phyloP scores from a whole-genome alignment of 1,140 invertebrate genomes.

The Plodia interpunctella region DNA sequence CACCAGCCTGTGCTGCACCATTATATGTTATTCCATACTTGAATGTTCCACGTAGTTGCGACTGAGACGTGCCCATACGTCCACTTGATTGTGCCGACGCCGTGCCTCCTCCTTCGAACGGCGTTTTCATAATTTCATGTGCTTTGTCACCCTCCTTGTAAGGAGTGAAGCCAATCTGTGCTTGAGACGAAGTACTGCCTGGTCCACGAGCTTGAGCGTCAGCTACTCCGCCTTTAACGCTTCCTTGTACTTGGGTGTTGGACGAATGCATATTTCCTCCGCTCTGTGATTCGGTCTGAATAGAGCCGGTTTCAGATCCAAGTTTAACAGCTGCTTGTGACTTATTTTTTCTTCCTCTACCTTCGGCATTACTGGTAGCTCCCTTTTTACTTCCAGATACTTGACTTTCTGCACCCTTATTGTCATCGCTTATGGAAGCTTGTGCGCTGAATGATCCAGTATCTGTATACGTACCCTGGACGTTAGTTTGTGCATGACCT shows the following conservation, averaged over 20 bases:
- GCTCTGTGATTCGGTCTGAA: constrained; percentile 85
- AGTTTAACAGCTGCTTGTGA: constrained; percentile 87
- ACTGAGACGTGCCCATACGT: constrained; percentile 85
- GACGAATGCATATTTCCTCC: constrained; percentile 85
- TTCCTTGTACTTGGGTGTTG: constrained; percentile 86
- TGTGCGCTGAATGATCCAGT: constrained; percentile 88
- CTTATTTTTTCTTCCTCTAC: constrained; percentile 83
- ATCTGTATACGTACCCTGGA: constrained; percentile 86
- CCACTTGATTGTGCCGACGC: constrained; percentile 86
- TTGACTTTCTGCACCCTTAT: constrained; percentile 83
- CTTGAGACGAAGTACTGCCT: constrained; percentile 89
- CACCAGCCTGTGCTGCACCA: constrained; percentile 88
- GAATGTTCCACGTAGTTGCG: constrained; percentile 87
- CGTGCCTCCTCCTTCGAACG: constrained; percentile 85
- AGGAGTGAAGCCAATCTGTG: constrained; percentile 90
- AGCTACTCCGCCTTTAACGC: constrained; percentile 87
- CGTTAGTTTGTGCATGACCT: constrained; percentile 87
- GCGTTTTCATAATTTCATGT: constrained; percentile 64
- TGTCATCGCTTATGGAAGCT: constrained; percentile 86
- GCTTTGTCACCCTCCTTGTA: constrained; percentile 78
- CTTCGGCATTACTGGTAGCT: constrained; percentile 85
- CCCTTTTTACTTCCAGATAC: constrained; percentile 86
- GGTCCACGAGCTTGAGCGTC: constrained; percentile 90
- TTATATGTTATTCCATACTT: constrained; percentile 87
- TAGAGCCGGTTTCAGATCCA: constrained; percentile 83